Conservation (phyloP, 2,888 invertebrate genomes). For the Chloroclystis v-ata region DNA sequence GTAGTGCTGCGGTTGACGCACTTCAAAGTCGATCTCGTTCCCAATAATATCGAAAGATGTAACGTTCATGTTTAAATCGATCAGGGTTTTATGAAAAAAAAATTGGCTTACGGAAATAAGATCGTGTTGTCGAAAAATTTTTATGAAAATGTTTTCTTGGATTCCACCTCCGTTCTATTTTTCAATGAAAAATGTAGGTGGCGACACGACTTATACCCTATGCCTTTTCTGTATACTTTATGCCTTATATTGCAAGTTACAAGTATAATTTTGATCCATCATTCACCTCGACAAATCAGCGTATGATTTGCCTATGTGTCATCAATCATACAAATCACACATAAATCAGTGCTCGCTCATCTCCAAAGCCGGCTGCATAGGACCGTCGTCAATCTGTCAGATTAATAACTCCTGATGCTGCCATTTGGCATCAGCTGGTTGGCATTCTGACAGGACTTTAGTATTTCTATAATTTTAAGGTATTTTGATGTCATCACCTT, state of each 20-base stretch:
- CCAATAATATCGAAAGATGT: neutral
- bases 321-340: constrained; percentile 16
- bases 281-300: constrained; percentile 7
- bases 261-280: neutral
- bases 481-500: neutral
- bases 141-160: too few relatives aligned
- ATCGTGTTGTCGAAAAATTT: too few relatives aligned
- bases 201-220: too few relatives aligned
- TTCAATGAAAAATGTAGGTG: too few relatives aligned
- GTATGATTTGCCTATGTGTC: constrained; percentile 3
- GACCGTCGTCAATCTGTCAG: constrained; percentile 14
- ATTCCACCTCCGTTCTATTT: too few relatives aligned
- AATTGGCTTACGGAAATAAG: too few relatives aligned
- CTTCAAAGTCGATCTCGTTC: neutral
- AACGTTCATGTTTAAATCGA: neutral
- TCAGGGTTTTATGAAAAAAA: too few relatives aligned
- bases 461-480: constrained; percentile 6
- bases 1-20: constrained; percentile 7
- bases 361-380: constrained; percentile 7
- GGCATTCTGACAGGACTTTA: constrained; percentile 10
- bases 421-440: constrained; percentile 16
- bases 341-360: constrained; percentile 1
- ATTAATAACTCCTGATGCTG: constrained; percentile 12
- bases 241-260: neutral
- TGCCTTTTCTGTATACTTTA: neutral